Conservation (phyloP, 2,888 invertebrate species). For the Drosophila macrospina region DNA sequence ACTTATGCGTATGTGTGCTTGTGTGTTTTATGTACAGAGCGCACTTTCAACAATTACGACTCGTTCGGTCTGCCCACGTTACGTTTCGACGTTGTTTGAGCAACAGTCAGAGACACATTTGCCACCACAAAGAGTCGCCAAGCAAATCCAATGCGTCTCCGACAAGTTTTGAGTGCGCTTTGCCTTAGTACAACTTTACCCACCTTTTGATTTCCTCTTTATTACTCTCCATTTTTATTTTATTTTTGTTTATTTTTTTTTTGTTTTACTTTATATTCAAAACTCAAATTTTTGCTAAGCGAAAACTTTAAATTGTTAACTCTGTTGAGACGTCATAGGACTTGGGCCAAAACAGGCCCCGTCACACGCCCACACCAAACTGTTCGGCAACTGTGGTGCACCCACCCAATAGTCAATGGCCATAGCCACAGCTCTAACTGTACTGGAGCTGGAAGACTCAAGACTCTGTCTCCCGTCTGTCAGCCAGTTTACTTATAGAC, state of each 20-base stretch:
- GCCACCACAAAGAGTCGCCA: slow-evolving; percentile 51
- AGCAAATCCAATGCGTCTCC: slow-evolving; percentile 24
- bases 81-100: slow-evolving; percentile 63
- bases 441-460: slow-evolving; percentile 46
- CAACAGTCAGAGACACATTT: slow-evolving; percentile 69
- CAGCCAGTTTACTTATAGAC: slow-evolving; percentile 53
- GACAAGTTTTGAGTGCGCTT: slow-evolving; percentile 57
- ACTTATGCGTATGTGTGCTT: slow-evolving; percentile 22
- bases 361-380: slow-evolving; percentile 39
- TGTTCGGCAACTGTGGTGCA: slow-evolving; percentile 62
- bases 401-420: slow-evolving; percentile 68
- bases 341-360: slow-evolving; percentile 49
- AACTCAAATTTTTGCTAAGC: slow-evolving; percentile 30
- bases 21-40: slow-evolving; percentile 40
- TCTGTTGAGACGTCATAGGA: slow-evolving; percentile 33
- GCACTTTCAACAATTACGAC: slow-evolving; percentile 80
- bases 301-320: slow-evolving; percentile 36
- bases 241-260: not conserved
- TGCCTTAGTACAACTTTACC: slow-evolving; percentile 28
- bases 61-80: slow-evolving; percentile 75
- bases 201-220: slow-evolving; percentile 44
- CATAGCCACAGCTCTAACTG: slow-evolving; percentile 51
- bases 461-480: slow-evolving; percentile 36
- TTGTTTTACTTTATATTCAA: slow-evolving; percentile 34
- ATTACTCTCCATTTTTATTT: slow-evolving; percentile 1